Conservation (phyloP, 1,140 invertebrate genomes). For the Spodoptera frugiperda region DNA sequence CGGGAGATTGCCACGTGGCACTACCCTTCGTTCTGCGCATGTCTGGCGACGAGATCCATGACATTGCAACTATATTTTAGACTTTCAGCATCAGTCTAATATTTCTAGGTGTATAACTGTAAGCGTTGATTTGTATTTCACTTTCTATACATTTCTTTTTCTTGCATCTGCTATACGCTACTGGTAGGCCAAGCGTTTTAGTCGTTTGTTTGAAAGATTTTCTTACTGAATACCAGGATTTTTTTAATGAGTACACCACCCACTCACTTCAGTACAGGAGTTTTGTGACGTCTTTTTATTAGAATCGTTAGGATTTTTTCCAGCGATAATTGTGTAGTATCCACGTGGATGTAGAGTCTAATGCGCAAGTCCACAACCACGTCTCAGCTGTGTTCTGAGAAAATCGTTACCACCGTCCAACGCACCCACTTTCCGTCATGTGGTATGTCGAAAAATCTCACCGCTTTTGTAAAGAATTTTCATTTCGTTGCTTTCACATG, state of each 20-base stretch:
- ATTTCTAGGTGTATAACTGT: no score
- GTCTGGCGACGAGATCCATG: constrained; percentile 55
- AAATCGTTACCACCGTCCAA: constrained; percentile 78
- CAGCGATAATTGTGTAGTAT: constrained; percentile 57
- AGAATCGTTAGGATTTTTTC: constrained; percentile 23
- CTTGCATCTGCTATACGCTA: not conserved
- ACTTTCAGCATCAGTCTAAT: not conserved
- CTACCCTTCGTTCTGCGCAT: constrained; percentile 67
- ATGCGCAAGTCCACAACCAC: constrained; percentile 72
- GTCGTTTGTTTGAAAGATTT: no score
- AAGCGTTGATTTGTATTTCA: not conserved
- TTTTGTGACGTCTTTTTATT: not conserved
- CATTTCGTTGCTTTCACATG: not conserved
- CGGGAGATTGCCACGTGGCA: constrained; percentile 79
- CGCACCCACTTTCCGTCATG: constrained; percentile 61
- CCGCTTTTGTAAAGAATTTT: not conserved
- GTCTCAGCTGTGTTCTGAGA: constrained; percentile 76
- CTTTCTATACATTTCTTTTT: not conserved
- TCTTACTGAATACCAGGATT: no score
- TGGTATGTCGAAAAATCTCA: constrained; percentile 49
- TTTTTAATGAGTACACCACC: no score
- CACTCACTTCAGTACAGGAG: not conserved
- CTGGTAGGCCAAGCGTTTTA: no score
- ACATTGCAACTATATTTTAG: constrained; percentile 51
- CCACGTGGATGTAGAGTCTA: constrained; percentile 68